phyloP scores from a whole-genome alignment of 2,113 vertebrate genomes.

The Leucosticte australis region DNA sequence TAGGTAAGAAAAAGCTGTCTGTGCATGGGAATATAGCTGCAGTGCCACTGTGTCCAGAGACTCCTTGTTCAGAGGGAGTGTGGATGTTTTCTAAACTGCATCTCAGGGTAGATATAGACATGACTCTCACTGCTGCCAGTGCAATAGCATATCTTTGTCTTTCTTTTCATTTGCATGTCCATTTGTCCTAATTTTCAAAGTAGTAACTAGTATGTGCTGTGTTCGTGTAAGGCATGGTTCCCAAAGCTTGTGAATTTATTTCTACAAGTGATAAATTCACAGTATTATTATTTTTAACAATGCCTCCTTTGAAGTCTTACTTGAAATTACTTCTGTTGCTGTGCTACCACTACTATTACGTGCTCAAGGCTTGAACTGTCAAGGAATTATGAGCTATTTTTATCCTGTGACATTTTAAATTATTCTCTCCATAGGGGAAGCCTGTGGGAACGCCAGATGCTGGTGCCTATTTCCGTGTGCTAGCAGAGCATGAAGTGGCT shows the following conservation, averaged over 20 bases:
- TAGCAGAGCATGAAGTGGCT: constrained; percentile 86
- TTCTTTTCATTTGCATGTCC: background rate
- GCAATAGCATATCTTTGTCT: background rate
- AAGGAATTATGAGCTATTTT: constrained; percentile 65
- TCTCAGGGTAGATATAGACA: background rate
- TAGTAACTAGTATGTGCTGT: background rate
- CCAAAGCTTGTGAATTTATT: background rate
- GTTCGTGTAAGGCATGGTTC: background rate
- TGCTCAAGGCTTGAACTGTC: constrained; percentile 42
- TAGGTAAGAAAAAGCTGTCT: background rate
- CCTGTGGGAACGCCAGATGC: constrained; percentile 95
- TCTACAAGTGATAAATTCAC: background rate
- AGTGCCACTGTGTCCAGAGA: background rate
- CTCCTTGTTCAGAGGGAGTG: background rate
- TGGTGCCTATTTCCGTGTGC: constrained; percentile 91
- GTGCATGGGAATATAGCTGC: background rate
- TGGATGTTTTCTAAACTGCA: background rate
- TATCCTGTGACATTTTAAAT: constrained; percentile 69
- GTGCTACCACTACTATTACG: background rate
- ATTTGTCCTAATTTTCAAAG: background rate
- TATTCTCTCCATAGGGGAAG: constrained; percentile 86
- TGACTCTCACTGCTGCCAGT: background rate
- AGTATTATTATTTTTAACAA: background rate
- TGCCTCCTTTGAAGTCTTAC: background rate
- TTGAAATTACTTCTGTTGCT: constrained; percentile 27